Base-by-base conservation (phyloP, 1,140 invertebrate species). In the Atopsyche davidsoni region DNA sequence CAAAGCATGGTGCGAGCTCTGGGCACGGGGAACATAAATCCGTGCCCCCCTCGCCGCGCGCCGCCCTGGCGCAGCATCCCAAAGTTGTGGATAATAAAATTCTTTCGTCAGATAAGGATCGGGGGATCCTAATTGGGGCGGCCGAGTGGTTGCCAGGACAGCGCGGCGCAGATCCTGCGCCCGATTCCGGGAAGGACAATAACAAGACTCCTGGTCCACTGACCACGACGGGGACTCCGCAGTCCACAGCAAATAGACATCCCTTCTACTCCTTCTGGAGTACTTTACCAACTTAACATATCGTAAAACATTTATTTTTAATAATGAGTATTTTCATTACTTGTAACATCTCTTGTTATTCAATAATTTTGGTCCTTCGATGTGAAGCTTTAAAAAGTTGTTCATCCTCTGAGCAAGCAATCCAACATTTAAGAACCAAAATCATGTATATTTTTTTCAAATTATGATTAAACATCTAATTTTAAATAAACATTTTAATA, bases 91-190 rank as follows among this genome's bases (percentile, higher is more conserved):
- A 56, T 52, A 56, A 56, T 51, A 56, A 56, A 51, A 56, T 52
- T 45, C 45, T 43, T 40, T 38, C 44, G 49, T 51, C 4, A 49
- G 54, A 56, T 56, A 56, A 46, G 44, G 46, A 56, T 56, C 54
- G 51, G 31, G 38, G 31, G 54, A 42, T 16, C 45, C 54, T 56
- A 56, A 56, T 56, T 56, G 54, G 54, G 49, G 36, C 49, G 47
- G 38, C 16, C 39, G 34, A 41, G 32, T 16, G 24, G 36, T 31
- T 16, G 38, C 40, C 41, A 42, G 40, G 4, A 32, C 17, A 17
- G 36, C 21, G 24, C 18, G 31, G 13, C 10, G 13, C 10, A 13
- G 23, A 46, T 36, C 42, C 39, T 38, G 44, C 35, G 36, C 46
- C 36, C 25, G 42, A 46, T 55, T 55, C 53, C 41, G 14, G 50